Evolutionary conservation across 2,888 invertebrate genomes (phyloP), one percentile per base, ranked within the genome.

Genomic region (Leptinotarsa peninsularis): DNA sequence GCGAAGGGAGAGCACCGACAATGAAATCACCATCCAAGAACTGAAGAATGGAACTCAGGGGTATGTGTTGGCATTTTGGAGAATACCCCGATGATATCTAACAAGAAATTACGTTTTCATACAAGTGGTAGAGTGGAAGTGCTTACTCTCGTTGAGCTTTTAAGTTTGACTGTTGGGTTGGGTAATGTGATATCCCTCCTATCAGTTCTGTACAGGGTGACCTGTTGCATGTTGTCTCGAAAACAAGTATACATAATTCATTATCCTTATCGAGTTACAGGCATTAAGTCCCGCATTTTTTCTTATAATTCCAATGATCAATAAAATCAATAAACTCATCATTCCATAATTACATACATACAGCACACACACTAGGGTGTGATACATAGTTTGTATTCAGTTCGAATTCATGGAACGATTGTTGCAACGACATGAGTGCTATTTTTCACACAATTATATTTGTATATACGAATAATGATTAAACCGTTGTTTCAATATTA

Each of bases 11-110:
- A 92, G 92, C 80, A 93, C 93, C 88, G 93, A 93, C 81, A 90
- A 90, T 83, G 95, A 95, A 89, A 93, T 95, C 88, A 93, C 94
- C 89, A 94, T 95, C 89, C 94, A 94, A 85, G 95, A 95, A 90
- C 91, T 91, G 88, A 90, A 91, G 89, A 90, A 91, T 89, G 92
- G 92, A 89, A 88, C 84, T 75, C 90, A 90, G 93, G 95, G 95
- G 95, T 96, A 95, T 94, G 95, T 95, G 94, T 91, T 91, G 93
- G 90, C 91, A 90, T 82, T 78, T 73, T 69, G 73, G 72, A 66
- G 72, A 49, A 58, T 27, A 49, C 15, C 58, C 10, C 3, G 49
- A 33, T 21, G 60, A 56, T 67, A 52, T 52, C 52, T 52, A 52
- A n/a, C 27, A 71, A 66, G 74, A 69, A 54, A 67, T 71, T 71